Evolutionary conservation across 2,113 vertebrate genomes (phyloP).

Genomic region (Donacobius atricapilla): DNA sequence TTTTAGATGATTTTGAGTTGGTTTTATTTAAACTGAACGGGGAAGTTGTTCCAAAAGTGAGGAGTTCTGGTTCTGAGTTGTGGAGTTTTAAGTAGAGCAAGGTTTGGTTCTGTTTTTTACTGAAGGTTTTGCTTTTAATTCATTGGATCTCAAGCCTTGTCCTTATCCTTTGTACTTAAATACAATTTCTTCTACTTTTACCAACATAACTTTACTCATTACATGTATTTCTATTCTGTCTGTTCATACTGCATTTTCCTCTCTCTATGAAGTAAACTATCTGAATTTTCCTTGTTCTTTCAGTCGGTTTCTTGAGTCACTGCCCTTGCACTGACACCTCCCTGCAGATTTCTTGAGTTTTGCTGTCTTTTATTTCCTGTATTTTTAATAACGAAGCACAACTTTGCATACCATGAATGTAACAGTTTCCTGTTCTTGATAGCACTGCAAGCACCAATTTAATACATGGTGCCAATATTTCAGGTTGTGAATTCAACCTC

Average conservation of each 20-base stretch:
- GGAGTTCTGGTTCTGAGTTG: neutral
- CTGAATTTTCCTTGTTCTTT: neutral
- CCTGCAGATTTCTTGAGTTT: neutral
- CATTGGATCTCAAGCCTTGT: neutral
- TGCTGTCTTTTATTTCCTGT: neutral
- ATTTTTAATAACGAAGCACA: neutral
- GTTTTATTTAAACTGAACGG: neutral
- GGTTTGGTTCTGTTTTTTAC: neutral
- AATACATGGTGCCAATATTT: neutral
- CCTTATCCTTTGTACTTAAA: neutral
- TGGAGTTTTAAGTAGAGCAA: neutral
- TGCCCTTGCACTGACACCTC: neutral
- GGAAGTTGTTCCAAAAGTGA: neutral
- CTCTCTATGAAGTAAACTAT: neutral
- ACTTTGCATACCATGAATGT: neutral
- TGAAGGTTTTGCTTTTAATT: neutral
- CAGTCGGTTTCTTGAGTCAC: neutral
- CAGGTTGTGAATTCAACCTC: neutral
- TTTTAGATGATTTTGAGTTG: neutral
- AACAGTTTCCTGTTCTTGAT: neutral
- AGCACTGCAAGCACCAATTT: neutral
- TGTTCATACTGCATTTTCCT: neutral
- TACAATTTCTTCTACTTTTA: neutral
- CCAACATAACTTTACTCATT: neutral
- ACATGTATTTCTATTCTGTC: fast-evolving